Conservation (phyloP, 2,797 vertebrate genomes). For the Botia kubotai region DNA sequence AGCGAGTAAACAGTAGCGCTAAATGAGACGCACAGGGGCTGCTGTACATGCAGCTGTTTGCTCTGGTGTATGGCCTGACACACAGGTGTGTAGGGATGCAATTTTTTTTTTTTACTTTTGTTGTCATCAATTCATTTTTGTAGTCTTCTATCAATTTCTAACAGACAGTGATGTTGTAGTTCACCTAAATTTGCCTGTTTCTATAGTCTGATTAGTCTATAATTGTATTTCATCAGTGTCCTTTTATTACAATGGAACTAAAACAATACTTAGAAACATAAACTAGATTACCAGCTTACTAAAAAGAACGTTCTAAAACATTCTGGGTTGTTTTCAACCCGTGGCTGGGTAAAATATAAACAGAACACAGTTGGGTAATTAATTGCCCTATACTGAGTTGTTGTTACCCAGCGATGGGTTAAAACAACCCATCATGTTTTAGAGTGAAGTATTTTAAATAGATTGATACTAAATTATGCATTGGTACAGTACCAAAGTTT, state of each 20-base stretch:
- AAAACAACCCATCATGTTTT: too few relatives aligned
- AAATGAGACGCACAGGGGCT: conserved; percentile 29
- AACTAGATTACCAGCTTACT: neutral
- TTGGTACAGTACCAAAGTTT: neutral
- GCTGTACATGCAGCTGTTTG: conserved; percentile 7
- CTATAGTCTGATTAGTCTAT: neutral
- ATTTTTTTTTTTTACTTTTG: neutral
- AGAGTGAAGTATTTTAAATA: neutral
- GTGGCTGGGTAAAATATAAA: too few relatives aligned
- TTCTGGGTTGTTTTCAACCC: too few relatives aligned
- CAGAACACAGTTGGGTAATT: too few relatives aligned
- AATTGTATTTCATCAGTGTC: neutral
- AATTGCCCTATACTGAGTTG: too few relatives aligned
- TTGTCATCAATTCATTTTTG: conserved; percentile 4
- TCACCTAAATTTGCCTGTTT: neutral
- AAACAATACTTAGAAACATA: neutral
- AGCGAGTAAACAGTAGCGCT: conserved; percentile 55
- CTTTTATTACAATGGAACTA: neutral
- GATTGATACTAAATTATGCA: neutral
- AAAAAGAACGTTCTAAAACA: neutral
- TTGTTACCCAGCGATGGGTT: too few relatives aligned
- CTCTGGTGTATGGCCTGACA: neutral
- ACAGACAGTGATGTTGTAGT: neutral
- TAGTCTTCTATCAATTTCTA: neutral
- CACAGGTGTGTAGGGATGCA: conserved; percentile 21